A percentile compares a stretch with the other conserved stretches of the same genome.
phyloP scores from a whole-genome alignment of 1,140 invertebrate genomes.

The Penaeus indicus region DNA sequence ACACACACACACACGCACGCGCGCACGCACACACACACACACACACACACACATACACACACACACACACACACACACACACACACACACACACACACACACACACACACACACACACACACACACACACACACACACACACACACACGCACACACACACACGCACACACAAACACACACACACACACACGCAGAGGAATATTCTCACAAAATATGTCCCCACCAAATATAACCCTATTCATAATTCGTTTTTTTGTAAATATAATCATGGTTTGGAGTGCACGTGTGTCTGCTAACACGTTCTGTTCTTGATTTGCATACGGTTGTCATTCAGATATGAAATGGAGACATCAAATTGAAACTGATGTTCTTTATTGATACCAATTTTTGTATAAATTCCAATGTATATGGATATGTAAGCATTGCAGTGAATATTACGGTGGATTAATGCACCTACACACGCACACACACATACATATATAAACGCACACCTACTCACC shows the following conservation, averaged over 20 bases:
- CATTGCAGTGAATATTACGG: background rate
- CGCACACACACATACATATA: background rate
- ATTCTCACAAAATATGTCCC: background rate
- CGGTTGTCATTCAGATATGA: background rate
- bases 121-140: too few species aligned
- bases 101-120: too few species aligned
- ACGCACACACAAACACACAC: too few species aligned
- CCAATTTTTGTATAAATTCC: background rate
- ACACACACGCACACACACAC: too few species aligned
- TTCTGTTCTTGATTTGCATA: background rate
- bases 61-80: background rate
- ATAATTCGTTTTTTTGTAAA: too few species aligned
- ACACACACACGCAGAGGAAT: background rate
- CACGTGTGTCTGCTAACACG: too few species aligned
- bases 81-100: background rate
- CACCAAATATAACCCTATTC: background rate
- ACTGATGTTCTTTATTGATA: background rate
- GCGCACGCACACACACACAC: background rate
- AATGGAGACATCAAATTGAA: background rate
- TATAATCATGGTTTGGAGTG: too few species aligned
- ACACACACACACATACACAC: background rate
- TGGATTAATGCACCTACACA: background rate
- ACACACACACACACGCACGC: background rate
- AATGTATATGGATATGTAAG: slow-evolving; percentile 1
- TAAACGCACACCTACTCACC: background rate